These are phyloP conservation scores for Xylophagus ater DNA, from an alignment of 2,888 invertebrate genomes.

Conservation along the genomic window DNA sequence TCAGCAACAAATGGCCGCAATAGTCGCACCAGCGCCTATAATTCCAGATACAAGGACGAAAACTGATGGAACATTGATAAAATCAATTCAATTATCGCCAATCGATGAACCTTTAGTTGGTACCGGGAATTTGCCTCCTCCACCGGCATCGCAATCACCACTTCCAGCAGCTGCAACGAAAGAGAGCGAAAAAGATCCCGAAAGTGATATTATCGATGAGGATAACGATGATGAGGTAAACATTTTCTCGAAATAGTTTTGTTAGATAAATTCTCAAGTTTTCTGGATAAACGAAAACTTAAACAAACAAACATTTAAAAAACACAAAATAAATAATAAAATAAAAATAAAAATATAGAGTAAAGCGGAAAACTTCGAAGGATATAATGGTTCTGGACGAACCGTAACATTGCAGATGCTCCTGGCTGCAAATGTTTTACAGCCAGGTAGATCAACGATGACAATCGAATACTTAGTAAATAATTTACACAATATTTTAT, in stretches of 20 bases:
- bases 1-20: background rate
- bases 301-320: constrained; percentile 1
- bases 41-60: background rate
- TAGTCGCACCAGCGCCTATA: background rate
- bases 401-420: constrained; percentile 79
- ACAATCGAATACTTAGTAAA: constrained; percentile 80
- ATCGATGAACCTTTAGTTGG: too few species aligned
- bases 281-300: background rate
- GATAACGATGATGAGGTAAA: constrained; percentile 46
- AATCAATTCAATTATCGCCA: background rate
- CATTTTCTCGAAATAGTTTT: background rate
- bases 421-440: constrained; percentile 70
- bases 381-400: constrained; percentile 43
- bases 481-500: constrained; percentile 10
- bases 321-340: constrained; percentile 1
- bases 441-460: constrained; percentile 73
- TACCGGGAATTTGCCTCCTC: too few species aligned
- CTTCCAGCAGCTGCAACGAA: constrained; percentile 14
- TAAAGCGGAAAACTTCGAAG: constrained; percentile 35
- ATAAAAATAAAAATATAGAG: constrained; percentile 11
- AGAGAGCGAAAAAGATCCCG: constrained; percentile 39
- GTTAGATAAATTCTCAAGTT: background rate
- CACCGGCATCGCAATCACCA: constrained; percentile 5
- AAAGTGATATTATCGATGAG: constrained; percentile 43
- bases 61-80: background rate